Evolutionary conservation across 2,113 vertebrate genomes (phyloP), one percentile per base, ranked within the genome.

Genomic region (Tapirus terrestris): DNA sequence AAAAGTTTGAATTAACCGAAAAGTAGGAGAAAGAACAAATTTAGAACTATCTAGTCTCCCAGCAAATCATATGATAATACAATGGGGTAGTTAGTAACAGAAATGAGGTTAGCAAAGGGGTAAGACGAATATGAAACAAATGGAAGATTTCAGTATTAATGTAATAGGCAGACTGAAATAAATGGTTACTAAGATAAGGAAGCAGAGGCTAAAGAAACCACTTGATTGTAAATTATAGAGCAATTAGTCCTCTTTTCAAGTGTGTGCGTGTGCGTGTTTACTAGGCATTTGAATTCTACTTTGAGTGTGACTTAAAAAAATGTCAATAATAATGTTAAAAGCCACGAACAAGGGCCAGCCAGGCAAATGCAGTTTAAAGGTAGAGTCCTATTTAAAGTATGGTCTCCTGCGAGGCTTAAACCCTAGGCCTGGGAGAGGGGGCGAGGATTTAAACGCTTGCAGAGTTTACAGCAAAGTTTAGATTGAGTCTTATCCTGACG

Each of bases 401-500:
- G 84, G 85, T 94, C 56, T 96, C 84, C 68, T 25, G 7, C 25
- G 61, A 94, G 83, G 82, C 72, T 98, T 98, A 97, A 97, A 91
- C 97, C 90, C 43, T 95, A 96, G 86, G 97, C 89, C 89, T 98
- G 96, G 94, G 96, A 0, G 68, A 96, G 72, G 96, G 97, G 95
- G 73, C 3, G 4, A 98, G 97, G 98, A 95, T 98, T 97, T 98
- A 97, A 96, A 94, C 56, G 43, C 97, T 98, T 97, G 95, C 96
- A 97, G 97, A 97, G 98, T 98, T 98, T 97, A 90, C 97, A 96
- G 97, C 96, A 98, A 98, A 98, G 96, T 98, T 99, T 97, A 98
- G 98, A 99, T 99, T 99, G 98, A 99, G 98, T 98, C 97, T 98
- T 99, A 98, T 86, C 98, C 98, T 98, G 98, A 98, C 97, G 85